Percentiles rank a stretch among this genome's conserved stretches.
Conservation (phyloP, 2,113 vertebrate species). For the Plotosus lineatus region DNA sequence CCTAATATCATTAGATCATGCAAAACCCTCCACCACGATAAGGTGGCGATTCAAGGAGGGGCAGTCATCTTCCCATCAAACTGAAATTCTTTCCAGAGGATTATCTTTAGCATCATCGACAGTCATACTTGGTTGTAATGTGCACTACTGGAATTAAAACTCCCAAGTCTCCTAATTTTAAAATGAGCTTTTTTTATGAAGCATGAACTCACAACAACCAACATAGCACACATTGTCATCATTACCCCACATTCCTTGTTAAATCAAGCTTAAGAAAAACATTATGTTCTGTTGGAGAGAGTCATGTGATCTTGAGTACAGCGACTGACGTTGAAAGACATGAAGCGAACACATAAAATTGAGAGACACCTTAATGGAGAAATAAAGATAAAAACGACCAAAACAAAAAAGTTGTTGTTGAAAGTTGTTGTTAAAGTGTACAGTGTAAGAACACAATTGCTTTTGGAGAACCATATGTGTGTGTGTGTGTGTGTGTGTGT, state of each 20-base stretch:
- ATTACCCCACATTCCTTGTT: neutral
- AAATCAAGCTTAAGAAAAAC: slow-evolving; percentile 37
- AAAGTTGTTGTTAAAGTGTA: slow-evolving; percentile 37
- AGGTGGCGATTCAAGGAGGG: too few species aligned
- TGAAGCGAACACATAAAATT: neutral
- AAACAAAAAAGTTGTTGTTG: slow-evolving; percentile 16
- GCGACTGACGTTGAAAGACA: slow-evolving; percentile 19
- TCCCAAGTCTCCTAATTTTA: neutral
- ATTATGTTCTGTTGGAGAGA: slow-evolving; percentile 20
- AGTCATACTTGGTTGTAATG: neutral
- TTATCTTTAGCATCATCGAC: too few species aligned
- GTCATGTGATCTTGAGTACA: slow-evolving; percentile 23
- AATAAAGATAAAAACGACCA: slow-evolving; percentile 19
- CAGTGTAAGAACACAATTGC: slow-evolving; percentile 1
- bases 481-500: slow-evolving; percentile 19
- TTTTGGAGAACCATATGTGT: slow-evolving; percentile 31
- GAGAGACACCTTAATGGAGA: neutral
- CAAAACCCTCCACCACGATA: too few species aligned
- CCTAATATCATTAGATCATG: too few species aligned
- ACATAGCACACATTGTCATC: neutral
- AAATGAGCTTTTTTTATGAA: neutral
- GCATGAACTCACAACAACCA: neutral
- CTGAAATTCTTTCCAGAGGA: too few species aligned
- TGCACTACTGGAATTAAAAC: neutral
- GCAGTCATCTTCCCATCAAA: too few species aligned